Evolutionary conservation across 2,797 vertebrate genomes (phyloP).

Genomic region (Yasuhikotakia modesta): DNA sequence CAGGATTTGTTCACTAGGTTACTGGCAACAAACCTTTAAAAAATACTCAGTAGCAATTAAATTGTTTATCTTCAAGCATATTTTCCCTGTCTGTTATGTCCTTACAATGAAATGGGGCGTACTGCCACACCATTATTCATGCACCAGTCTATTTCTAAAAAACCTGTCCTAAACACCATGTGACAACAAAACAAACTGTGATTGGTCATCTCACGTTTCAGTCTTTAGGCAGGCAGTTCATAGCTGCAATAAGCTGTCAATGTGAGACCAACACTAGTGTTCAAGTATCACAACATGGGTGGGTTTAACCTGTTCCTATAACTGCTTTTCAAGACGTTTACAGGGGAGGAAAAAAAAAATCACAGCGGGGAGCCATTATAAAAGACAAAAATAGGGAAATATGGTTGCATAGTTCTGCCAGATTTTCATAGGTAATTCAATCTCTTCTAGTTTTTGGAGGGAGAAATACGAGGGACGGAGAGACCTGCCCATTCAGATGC

Average conservation of each 20-base stretch:
- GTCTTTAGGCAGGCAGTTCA: too few species aligned
- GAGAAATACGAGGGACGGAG: slow-evolving; percentile 38
- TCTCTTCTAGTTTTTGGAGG: slow-evolving; percentile 47
- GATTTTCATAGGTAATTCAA: slow-evolving; percentile 54
- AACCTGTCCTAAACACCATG: too few species aligned
- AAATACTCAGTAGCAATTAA: too few species aligned
- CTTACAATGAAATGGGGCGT: too few species aligned
- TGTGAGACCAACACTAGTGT: background rate
- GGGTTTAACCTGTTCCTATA: slow-evolving; percentile 45
- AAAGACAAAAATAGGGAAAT: slow-evolving; percentile 39
- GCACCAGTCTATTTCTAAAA: too few species aligned
- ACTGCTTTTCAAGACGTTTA: slow-evolving; percentile 39
- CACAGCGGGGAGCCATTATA: slow-evolving; percentile 49
- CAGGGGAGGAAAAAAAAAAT: slow-evolving; percentile 32
- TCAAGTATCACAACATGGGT: slow-evolving; percentile 1
- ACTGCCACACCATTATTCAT: too few species aligned
- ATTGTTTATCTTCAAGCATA: too few species aligned
- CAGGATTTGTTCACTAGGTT: background rate
- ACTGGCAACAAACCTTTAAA: background rate
- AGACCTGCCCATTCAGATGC: slow-evolving; percentile 38
- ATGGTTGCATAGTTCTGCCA: slow-evolving; percentile 33
- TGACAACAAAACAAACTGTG: too few species aligned
- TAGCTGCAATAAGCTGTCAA: background rate
- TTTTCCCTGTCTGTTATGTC: too few species aligned
- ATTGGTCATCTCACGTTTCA: too few species aligned